Base-by-base conservation (phyloP, 2,797 vertebrate genomes). In the Siniperca obscura region DNA sequence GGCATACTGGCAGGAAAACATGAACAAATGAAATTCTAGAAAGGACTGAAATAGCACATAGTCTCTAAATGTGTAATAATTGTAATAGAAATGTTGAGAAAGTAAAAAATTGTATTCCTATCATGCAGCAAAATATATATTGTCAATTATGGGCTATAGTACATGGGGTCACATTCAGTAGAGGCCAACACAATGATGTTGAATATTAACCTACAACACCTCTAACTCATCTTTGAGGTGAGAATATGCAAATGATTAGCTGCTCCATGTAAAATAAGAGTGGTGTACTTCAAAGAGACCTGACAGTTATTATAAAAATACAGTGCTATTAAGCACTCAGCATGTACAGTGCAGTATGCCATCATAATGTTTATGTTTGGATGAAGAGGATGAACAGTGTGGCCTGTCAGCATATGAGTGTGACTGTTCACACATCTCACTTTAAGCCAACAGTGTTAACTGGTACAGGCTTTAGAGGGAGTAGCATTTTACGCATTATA, bases 291-390 rank as follows among this genome's bases (percentile, higher is more conserved):
- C 52, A 82, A 75, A 69, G 66, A 60, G 17, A 50, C 21, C 12
- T 10, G 42, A 53, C 36, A 46, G 44, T 30, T 22, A 34, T 38
- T 16, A 70, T 66, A 67, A 62, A 70, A 42, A 89, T 34, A 19
- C 22, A 17, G 55, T 7, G 19, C 44, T 19, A 12, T 21, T 36
- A 48, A 52, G n/a, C n/a, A 12, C 25, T 69, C 53, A 73, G 73
- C 73, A 73, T 52, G 53, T 44, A 48, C 38, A 55, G 62, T 38
- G 57, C 61, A 69, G 79, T 10, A 10, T 74, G 60, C 60, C 78
- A 61, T 80, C 64, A 3, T 22, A 60, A 48, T 60, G 36, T 81
- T 79, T 80, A 71, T 53, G 22, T 77, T 80, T 27, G 22, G 66
- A 73, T 66, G 36, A 64, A 40, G 34, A 72, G 27, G 72, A 86